Evolutionary conservation across 35 echinoderm and acorn worm species (phyloP), one percentile per base, ranked within the genome.

Genomic region (Stichopus chloronotus): DNA sequence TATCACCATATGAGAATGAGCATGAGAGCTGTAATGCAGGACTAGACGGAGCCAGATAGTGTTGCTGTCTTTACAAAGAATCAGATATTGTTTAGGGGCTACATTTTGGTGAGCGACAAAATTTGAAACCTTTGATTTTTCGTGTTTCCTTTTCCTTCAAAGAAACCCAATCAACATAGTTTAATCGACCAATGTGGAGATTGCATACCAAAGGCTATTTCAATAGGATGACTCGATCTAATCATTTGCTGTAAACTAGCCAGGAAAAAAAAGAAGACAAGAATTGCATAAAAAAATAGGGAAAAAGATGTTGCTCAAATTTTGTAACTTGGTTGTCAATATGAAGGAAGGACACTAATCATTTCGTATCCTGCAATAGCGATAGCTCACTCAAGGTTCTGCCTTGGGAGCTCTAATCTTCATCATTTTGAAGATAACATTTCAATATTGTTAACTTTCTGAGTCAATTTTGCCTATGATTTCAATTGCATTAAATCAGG

Each of bases 1-100:
- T 14, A 65, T 65, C 61, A 83, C 52, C 53, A 52, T 83, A 83
- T 83, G 80, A 53, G 25, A 83, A 83, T 83, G 80, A 83, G 80
- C 25, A 17, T 83, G 52, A 83, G 80, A n/a, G 53, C 53, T 52
- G 52, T 10, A 83, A 17, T n/a, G 52, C 8, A 55, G 25, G 53
- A 83, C 80, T 55, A 53, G 53, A 83, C 53, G 80, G 80, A 83
- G 80, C 80, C 80, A 11, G 80, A 83, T 83, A 24, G 80, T 83
- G 9, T 83, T 55, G 80, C 80, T 12, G 80, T n/a, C 19, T n/a
- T 19, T 83, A 52, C 55, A 52, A 83, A 83, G 61, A 19, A 55
- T 83, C 80, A n/a, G 80, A 83, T 83, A n/a, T 52, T 83, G 55
- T 83, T 43, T 52, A 55, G 80, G 80, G 80, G 80, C 80, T 83